Evolutionary conservation across 2,888 invertebrate genomes (phyloP), one percentile per base, ranked within the genome.

Genomic region (Halocaridina rubra): DNA sequence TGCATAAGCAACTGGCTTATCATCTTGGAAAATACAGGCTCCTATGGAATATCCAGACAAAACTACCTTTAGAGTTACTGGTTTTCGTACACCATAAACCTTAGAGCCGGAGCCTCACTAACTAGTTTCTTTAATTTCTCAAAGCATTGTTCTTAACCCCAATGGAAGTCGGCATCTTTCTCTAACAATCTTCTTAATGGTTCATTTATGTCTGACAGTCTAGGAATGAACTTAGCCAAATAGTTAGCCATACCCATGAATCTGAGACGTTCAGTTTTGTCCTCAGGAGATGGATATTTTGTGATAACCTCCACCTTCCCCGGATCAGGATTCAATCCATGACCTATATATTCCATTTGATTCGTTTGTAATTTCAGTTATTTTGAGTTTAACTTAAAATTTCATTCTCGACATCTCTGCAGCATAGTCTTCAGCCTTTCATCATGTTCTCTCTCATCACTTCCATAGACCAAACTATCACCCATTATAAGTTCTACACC

Each of bases 221-320:
- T 75, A 19, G 46, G 81, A 3, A 75, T n/a, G 30, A 64, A 81
- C 61, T 75, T 74, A 2, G 19, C 74, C 7, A 81, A 53, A 32
- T 75, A 81, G 39, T 61, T 81, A 16, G 74, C 13, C 81, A 75
- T 81, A 8, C 81, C 74, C 53, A 80, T 19, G 19, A 80, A 71
- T 19, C 32, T 19, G 0, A 16, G 59, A 1, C 32, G 16, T 22
- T 72, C 64, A 32, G 10, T 16, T n/a, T 64, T 64, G 8, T 39
- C 64, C 5, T 30, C 13, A n/a, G 81, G 57, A 1, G 39, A 7
- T 3, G 74, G 74, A 61, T 59, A 77, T 19, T 77, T 32, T 16
- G 3, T n/a, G 30, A 81, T 75, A 16, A 3, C 27, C 24, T 64
- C n/a, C 29, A 81, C 46, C 4, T 61, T 59, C 27, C 22, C 3